Evolutionary conservation across 2,113 vertebrate species (phyloP).

Genomic region (Labeo rohita): DNA sequence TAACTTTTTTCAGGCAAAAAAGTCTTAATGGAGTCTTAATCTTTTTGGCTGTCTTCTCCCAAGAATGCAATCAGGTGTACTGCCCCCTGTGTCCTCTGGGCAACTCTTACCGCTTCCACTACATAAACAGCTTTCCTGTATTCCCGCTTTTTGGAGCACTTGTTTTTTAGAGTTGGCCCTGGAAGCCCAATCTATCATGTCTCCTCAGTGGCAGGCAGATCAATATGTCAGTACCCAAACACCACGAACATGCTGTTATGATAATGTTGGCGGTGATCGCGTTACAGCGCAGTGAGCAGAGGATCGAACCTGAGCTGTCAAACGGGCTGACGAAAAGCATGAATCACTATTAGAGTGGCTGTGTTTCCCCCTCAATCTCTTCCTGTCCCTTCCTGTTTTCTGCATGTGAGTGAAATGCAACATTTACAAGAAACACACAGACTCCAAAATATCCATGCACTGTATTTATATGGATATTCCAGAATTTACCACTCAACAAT

Average conservation of each 20-base stretch:
- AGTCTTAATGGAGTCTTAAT: background rate
- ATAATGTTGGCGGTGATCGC: conserved; percentile 79
- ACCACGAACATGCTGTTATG: conserved; percentile 79
- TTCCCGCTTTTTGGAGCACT: conserved; percentile 50
- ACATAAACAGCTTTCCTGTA: conserved; percentile 9
- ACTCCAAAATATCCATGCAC: background rate
- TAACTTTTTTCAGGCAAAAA: background rate
- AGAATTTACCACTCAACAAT: background rate
- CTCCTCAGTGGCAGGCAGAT: conserved; percentile 73
- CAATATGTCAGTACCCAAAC: conserved; percentile 76
- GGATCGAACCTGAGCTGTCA: conserved; percentile 84
- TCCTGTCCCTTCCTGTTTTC: background rate
- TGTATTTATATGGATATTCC: background rate
- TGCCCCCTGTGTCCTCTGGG: background rate
- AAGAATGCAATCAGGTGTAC: background rate
- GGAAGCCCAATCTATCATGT: conserved; percentile 77
- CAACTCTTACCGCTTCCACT: background rate
- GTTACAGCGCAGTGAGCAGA: conserved; percentile 79
- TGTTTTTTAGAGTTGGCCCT: conserved; percentile 64
- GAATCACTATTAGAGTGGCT: conserved; percentile 80
- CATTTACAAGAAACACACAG: conserved; percentile 21
- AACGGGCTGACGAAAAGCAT: conserved; percentile 79
- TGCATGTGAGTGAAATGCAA: background rate
- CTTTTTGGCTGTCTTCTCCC: background rate
- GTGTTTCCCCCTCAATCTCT: conserved; percentile 38